A percentile compares a stretch with the other conserved stretches of the same genome.
These are phyloP conservation scores for Apotomis betuletana DNA, from an alignment of 2,888 invertebrate species.

Conservation along the genomic window DNA sequence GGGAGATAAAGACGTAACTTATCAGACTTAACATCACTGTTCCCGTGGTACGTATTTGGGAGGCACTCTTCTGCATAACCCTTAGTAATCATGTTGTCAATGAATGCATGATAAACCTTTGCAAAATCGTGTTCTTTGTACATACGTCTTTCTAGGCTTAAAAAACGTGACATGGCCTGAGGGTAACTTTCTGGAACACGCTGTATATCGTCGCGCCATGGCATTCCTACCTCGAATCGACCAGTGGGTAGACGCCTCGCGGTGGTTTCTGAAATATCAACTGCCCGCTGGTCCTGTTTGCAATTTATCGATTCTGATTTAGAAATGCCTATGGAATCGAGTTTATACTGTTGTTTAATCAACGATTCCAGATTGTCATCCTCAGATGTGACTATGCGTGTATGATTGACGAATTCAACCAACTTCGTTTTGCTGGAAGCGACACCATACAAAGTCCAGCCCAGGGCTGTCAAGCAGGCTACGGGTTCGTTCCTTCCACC, in stretches of 20 bases:
- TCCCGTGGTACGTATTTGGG: neutral
- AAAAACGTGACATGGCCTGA: constrained; percentile 15
- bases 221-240: constrained; percentile 9
- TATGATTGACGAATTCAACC: constrained; percentile 4
- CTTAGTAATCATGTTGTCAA: neutral
- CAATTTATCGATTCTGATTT: neutral
- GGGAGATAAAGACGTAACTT: constrained; percentile 17
- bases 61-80: constrained; percentile 8
- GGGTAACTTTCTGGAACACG: constrained; percentile 9
- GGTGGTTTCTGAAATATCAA: neutral
- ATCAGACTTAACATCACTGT: neutral
- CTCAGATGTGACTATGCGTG: neutral
- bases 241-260: neutral
- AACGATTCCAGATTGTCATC: constrained; percentile 6
- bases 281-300: no score
- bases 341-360: constrained; percentile 10
- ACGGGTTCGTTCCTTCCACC: constrained; percentile 9
- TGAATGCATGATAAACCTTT: constrained; percentile 6
- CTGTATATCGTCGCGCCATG: constrained; percentile 7
- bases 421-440: constrained; percentile 15
- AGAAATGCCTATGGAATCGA: constrained; percentile 4
- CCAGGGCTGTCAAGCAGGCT: neutral
- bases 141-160: constrained; percentile 9
- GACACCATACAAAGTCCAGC: constrained; percentile 13
- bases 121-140: neutral